A percentile compares a stretch with the other conserved stretches of the same genome.
Evolutionary conservation across 1,140 invertebrate genomes (phyloP).

Genomic region (Platyura marginata): DNA sequence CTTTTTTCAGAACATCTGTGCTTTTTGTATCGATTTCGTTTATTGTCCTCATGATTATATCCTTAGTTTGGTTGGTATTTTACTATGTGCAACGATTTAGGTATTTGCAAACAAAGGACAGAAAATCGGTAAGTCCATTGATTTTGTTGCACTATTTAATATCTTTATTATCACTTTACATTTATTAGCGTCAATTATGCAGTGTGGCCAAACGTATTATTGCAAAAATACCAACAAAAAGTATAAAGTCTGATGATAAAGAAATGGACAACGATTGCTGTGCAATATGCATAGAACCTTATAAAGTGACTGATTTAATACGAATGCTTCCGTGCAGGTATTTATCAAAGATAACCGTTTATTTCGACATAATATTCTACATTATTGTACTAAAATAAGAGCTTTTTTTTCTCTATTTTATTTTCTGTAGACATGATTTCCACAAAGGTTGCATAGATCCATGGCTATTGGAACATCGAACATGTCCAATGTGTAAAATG

Average conservation of each 20-base stretch:
- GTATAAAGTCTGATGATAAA: constrained; percentile 63
- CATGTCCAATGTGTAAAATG: constrained; percentile 91
- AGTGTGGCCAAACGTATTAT: constrained; percentile 80
- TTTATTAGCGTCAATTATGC: constrained; percentile 54
- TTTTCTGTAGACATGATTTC: constrained; percentile 72
- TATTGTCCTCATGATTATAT: constrained; percentile 86
- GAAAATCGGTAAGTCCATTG: constrained; percentile 16
- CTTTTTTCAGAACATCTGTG: constrained; percentile 56
- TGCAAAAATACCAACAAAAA: constrained; percentile 75
- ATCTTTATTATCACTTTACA: constrained; percentile 5
- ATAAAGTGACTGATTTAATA: constrained; percentile 64
- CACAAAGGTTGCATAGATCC: constrained; percentile 89
- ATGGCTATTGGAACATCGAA: constrained; percentile 81
- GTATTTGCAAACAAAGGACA: constrained; percentile 80
- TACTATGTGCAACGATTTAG: constrained; percentile 86
- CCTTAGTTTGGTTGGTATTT: constrained; percentile 81
- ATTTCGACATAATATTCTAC: background rate
- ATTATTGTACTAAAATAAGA: background rate
- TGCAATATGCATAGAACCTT: constrained; percentile 82
- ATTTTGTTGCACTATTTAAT: background rate
- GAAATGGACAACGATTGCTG: constrained; percentile 75
- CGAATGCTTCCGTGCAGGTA: constrained; percentile 77
- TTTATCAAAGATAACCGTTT: constrained; percentile 16
- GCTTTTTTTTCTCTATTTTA: background rate
- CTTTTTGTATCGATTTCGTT: constrained; percentile 88